Evolutionary conservation across 1,140 invertebrate species (phyloP).

Genomic region (Protaetia brevitarsis): DNA sequence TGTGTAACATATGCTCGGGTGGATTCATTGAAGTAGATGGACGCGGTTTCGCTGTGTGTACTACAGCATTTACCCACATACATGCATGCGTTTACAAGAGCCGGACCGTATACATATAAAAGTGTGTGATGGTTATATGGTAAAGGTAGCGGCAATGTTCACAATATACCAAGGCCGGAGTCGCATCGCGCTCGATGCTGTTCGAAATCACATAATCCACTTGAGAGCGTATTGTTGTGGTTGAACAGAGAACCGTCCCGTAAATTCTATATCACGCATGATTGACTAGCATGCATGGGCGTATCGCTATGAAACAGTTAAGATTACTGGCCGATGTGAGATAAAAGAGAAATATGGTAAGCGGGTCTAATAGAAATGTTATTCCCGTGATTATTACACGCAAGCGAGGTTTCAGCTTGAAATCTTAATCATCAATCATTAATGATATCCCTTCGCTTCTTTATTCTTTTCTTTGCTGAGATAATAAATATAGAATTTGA

Average conservation of each 20-base stretch:
- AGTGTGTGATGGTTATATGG: neutral
- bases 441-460: neutral
- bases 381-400: neutral
- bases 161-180: neutral
- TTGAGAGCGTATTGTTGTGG: neutral
- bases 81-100: neutral
- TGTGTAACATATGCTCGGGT: constrained; percentile 32
- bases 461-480: neutral
- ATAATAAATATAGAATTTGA: neutral
- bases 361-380: neutral
- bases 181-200: neutral
- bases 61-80: neutral
- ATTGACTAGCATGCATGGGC: neutral
- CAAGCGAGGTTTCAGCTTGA: neutral
- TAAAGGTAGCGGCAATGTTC: too few relatives aligned
- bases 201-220: constrained; percentile 12
- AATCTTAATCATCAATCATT: neutral
- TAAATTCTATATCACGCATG: constrained; percentile 3
- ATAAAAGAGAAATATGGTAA: constrained; percentile 9
- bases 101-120: neutral
- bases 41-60: constrained; percentile 2
- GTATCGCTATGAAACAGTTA: neutral
- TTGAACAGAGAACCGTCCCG: neutral
- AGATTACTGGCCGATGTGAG: neutral
- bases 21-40: constrained; percentile 22